Evolutionary conservation across 1,140 invertebrate genomes (phyloP), one percentile per base, ranked within the genome.

Genomic region (Anastatus disparis): DNA sequence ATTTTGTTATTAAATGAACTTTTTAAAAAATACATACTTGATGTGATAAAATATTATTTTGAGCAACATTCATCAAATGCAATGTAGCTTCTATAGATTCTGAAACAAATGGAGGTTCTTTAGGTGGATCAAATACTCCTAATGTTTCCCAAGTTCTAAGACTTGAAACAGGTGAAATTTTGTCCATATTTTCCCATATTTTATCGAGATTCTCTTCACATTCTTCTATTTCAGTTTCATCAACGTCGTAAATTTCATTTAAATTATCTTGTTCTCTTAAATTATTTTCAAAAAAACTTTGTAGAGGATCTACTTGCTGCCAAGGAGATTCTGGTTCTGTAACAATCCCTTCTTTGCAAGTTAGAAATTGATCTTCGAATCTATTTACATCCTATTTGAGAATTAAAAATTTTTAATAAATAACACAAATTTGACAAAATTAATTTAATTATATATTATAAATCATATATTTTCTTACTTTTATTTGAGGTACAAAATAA

Each of bases 111-210:
- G 70, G 66, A 15, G 62, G 65, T 50, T 85, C 78, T 65, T 80
- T 82, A 10, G 31, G 20, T 13, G 76, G 65, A 26, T 82, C 70
- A 0, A 61, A 70, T 12, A 71, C 38, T 27, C 84, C 84, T 1
- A 86, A 63, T 20, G 71, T 79, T 72, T 86, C 85, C 85, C 85
- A 86, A 0, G 81, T 84, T 26, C 76, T 76, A 71, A 58, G 66
- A 35, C 83, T 63, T 3, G 73, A 46, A 17, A 78, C 22, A 17
- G 76, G 63, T 24, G 61, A 35, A 46, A 26, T 10, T 50, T 72
- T 52, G 13, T 75, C 59, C 48, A 79, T 75, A 29, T 72, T 52
- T 22, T 79, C 66, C 78, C 78, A 79, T 61, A 78, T 70, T 15
- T 72, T 52, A 40, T 74, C 50, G 9, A 72, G 55, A 42, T 67